Conservation (phyloP, 2,113 vertebrate genomes). For the Carassius auratus region DNA sequence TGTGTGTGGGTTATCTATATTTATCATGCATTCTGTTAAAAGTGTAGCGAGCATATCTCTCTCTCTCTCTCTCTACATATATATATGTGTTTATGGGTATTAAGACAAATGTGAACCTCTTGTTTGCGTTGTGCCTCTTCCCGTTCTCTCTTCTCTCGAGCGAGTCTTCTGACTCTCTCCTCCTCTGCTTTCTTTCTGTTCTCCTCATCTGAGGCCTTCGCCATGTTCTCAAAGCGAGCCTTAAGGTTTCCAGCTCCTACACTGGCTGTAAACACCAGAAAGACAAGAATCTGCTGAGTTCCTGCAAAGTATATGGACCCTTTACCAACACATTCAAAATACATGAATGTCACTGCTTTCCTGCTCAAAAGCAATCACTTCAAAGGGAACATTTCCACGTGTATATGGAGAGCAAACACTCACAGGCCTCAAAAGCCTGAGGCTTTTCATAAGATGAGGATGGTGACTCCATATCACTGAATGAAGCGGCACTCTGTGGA, state of each 20-base stretch:
- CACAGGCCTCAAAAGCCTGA: constrained; percentile 84
- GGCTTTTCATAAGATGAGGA: constrained; percentile 85
- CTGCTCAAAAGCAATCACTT: background rate
- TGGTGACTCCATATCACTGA: constrained; percentile 84
- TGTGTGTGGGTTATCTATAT: background rate
- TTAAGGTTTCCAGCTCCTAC: constrained; percentile 83
- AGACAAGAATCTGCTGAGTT: background rate
- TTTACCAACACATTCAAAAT: background rate
- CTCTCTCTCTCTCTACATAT: background rate
- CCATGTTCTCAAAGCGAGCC: constrained; percentile 88
- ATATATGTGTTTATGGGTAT: background rate
- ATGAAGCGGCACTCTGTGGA: constrained; percentile 82
- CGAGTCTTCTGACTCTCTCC: constrained; percentile 73
- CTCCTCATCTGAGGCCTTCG: constrained; percentile 79
- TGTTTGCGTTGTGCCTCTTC: constrained; percentile 65
- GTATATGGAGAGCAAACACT: constrained; percentile 58
- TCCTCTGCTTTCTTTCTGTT: constrained; percentile 79
- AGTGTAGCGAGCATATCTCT: background rate
- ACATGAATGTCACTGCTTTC: background rate
- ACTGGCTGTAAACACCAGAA: constrained; percentile 57
- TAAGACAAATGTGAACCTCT: constrained; percentile 59
- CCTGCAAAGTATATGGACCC: background rate
- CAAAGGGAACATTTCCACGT: background rate
- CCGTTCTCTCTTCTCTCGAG: constrained; percentile 74
- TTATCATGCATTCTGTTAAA: background rate